These are phyloP conservation scores for Platysteira castanea DNA, from an alignment of 2,113 vertebrate genomes.

Conservation along the genomic window DNA sequence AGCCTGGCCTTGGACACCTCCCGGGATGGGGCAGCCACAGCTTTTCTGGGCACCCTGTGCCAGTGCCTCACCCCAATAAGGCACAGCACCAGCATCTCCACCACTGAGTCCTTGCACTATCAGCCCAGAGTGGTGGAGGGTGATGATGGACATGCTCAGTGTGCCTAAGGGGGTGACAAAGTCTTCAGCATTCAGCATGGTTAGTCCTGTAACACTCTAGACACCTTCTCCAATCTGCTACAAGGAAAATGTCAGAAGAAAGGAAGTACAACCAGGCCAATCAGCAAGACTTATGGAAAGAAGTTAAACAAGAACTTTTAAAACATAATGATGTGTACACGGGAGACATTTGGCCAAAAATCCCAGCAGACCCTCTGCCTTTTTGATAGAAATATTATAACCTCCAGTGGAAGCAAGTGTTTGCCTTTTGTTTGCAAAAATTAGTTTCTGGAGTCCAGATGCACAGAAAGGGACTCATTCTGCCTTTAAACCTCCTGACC, in stretches of 20 bases:
- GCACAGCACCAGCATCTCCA: neutral
- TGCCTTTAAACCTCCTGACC: neutral
- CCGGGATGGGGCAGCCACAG: neutral
- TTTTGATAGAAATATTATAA: neutral
- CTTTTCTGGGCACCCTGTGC: neutral
- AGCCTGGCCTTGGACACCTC: neutral
- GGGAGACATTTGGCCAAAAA: neutral
- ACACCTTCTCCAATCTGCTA: constrained; percentile 67
- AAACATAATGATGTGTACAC: neutral
- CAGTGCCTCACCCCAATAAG: rapidly evolving
- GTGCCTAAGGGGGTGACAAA: constrained; percentile 38
- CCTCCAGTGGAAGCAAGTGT: neutral
- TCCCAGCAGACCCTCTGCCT: neutral
- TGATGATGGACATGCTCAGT: constrained; percentile 52
- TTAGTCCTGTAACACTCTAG: constrained; percentile 23
- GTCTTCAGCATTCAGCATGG: constrained; percentile 52
- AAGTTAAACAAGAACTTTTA: neutral
- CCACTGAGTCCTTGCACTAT: constrained; percentile 58
- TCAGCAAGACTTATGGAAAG: neutral
- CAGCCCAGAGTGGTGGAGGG: constrained; percentile 29
- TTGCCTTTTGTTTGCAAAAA: neutral
- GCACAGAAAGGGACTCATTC: neutral
- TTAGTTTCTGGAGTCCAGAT: neutral
- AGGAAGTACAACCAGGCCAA: neutral
- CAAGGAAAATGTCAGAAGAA: neutral